phyloP scores from a whole-genome alignment of 2,797 vertebrate species.

The Sciurus carolinensis region DNA sequence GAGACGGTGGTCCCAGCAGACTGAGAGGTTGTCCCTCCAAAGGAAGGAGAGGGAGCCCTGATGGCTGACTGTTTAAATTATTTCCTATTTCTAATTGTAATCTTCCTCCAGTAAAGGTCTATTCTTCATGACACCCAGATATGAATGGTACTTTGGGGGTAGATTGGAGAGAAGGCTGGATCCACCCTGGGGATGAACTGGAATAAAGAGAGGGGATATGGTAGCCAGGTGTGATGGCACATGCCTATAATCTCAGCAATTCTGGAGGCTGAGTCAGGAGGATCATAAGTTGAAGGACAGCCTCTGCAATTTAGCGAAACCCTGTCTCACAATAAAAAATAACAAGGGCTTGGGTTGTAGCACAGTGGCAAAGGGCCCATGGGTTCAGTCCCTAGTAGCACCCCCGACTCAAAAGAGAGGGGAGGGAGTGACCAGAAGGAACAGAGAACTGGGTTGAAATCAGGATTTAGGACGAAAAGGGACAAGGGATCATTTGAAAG shows the following conservation, averaged over 20 bases:
- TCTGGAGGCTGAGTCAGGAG: too few relatives aligned
- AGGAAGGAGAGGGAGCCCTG: not conserved
- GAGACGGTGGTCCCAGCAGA: not conserved
- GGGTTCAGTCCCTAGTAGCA: too few relatives aligned
- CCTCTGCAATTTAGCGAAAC: too few relatives aligned
- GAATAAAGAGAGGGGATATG: not conserved
- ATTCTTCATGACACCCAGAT: not conserved
- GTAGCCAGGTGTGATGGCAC: too few relatives aligned
- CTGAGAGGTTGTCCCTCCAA: not conserved
- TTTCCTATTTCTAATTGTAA: not conserved
- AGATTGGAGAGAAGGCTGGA: not conserved
- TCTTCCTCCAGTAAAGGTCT: not conserved
- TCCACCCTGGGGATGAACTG: too few relatives aligned
- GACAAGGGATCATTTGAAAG: not conserved
- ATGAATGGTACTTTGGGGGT: not conserved
- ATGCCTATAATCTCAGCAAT: too few relatives aligned
- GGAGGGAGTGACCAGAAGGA: not conserved
- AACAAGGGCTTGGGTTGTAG: too few relatives aligned
- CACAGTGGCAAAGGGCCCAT: too few relatives aligned
- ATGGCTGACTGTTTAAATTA: not conserved
- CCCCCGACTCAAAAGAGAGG: too few relatives aligned
- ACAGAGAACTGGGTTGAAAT: not conserved
- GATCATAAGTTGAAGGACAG: too few relatives aligned
- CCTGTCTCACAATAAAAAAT: too few relatives aligned
- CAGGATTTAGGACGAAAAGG: not conserved